Base-by-base conservation (phyloP, 2,888 invertebrate species). In the Latrodectus hesperus region DNA sequence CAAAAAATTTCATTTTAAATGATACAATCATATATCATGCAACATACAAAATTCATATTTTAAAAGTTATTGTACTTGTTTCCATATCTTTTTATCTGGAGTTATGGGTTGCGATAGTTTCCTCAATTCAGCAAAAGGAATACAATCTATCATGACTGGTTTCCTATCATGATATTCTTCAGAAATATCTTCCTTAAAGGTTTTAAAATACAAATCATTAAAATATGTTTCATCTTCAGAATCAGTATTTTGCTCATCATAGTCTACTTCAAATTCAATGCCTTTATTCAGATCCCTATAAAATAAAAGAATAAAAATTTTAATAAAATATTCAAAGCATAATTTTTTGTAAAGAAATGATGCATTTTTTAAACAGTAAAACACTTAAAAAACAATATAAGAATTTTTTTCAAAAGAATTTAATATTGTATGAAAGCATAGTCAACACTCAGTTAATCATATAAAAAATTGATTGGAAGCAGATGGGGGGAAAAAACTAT, bases 31-130 rank as follows among this genome's bases (percentile, higher is more conserved):
- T 38, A 38, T 3, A 38, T 22, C 22, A 53, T n/a, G 14, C 4
- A 10, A 11, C 16, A 3, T n/a, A 12, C 8, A 12, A n/a, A 53
- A 53, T 51, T 49, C 9, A 72, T 10, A 26, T n/a, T 68, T 11
- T 68, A 68, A 12, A 73, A 73, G 22, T 38, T 38, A 85, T 51
- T 49, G 22, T 82, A 91, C 91, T 89, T 84, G 84, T 90, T 91
- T 91, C 38, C 90, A 89, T 78, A 93, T 92, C 90, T 92, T 93
- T 1, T 94, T 94, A 91, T 94, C 92, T 53, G 92, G 91, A 78
- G 93, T 93, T 8, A 96, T 90, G 84, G 93, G 90, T 0, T 90
- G 91, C 94, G 96, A 94, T 90, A 93, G 93, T 67, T 92, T 91
- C 72, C 93, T 93, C 8, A 96, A 91, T 12, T 91, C 91, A 64